Base-by-base conservation (phyloP, 2,113 vertebrate genomes). In the Chionis minor region DNA sequence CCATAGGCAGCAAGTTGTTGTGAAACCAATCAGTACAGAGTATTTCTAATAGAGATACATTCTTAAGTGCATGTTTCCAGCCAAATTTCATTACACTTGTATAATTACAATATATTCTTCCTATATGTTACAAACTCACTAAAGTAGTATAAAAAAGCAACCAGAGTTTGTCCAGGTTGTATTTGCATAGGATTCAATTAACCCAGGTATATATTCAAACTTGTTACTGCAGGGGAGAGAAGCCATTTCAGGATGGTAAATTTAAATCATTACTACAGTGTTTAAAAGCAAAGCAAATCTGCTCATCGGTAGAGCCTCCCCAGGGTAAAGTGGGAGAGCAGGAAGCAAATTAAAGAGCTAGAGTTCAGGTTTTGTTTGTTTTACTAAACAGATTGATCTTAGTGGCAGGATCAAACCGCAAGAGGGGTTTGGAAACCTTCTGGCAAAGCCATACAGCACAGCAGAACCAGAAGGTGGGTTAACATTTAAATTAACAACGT, bases 221-320 rank as follows among this genome's bases (percentile, higher is more conserved):
- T 30, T 42, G 82, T 52, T 63, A 55, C 22, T 56, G 44, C n/a
- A 6, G 2, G 70, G 58, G 33, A 91, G 35, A 61, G 61, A 35
- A 42, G 81, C 59, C 54, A 42, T 49, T 45, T 73, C 49, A 23
- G n/a, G 58, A 49, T 26, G 32, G 55, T 45, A 66, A 73, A 90
- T 86, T 88, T 73, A 66, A 88, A 81, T 66, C 38, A 42, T 88
- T 95, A 83, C 45, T 58, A 11, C 45, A 71, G 26, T 67, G 55
- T 94, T 92, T 94, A 86, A 92, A 94, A 95, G 75, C 90, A 93
- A 88, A 97, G 81, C 45, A 86, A 88, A 86, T 51, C 35, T 67
- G 83, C 59, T 80, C 56, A 51, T 82, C 81, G 82, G 66, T 7
- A 7, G 32, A 81, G 67, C 20, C 32, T 88, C 92, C 47, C 49